These are phyloP conservation scores for Sturnira hondurensis DNA, from an alignment of 2,113 vertebrate species.

Conservation along the genomic window DNA sequence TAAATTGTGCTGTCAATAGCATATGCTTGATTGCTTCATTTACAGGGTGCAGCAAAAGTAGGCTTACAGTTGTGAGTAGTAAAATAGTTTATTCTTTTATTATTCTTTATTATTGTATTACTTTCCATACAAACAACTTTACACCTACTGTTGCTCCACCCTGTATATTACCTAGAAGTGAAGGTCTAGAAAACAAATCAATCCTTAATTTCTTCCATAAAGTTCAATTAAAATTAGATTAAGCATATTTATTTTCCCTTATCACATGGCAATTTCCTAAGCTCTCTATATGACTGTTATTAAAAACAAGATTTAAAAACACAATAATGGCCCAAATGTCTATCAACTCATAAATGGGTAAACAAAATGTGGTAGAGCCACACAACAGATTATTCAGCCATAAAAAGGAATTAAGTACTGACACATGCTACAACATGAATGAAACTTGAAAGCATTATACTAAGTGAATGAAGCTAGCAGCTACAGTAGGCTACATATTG, in stretches of 20 bases:
- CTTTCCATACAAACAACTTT: no score
- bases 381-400: not conserved
- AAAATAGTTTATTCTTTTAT: no score
- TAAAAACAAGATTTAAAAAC: not conserved
- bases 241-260: conserved; percentile 1
- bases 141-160: no score
- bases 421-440: not conserved
- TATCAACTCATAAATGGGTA: not conserved
- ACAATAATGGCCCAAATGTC: not conserved
- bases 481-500: not conserved
- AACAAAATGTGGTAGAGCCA: not conserved
- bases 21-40: not conserved
- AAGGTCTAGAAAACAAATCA: not conserved
- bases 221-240: not conserved
- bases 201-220: not conserved
- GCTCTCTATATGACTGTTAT: not conserved
- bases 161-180: not conserved
- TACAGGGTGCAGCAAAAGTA: not conserved
- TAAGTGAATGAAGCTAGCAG: not conserved
- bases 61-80: not conserved
- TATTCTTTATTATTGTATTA: no score
- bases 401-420: not conserved
- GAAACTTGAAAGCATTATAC: not conserved
- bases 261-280: not conserved
- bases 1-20: no score